Evolutionary conservation across 2,888 invertebrate species (phyloP).

Genomic region (Embidobia sp.): DNA sequence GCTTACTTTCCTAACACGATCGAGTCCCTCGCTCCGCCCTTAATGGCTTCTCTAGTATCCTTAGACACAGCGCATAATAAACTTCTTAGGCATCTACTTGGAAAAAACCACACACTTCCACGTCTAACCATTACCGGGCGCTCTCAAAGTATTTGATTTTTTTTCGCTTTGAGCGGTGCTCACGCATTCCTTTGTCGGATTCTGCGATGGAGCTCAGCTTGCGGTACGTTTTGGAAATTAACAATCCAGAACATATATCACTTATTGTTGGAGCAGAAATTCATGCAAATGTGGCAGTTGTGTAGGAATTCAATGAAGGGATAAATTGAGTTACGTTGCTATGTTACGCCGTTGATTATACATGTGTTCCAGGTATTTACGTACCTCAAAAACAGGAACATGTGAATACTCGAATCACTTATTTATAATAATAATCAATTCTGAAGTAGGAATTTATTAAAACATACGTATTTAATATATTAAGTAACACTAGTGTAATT

Average conservation of each 20-base stretch:
- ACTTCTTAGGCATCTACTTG: constrained; percentile 37
- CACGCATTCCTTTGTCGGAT: background rate
- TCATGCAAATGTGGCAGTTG: background rate
- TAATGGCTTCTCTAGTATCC: constrained; percentile 54
- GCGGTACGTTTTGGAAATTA: constrained; percentile 20
- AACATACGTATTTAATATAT: no score
- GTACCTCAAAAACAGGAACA: no score
- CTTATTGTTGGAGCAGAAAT: constrained; percentile 13
- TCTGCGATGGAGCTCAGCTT: background rate
- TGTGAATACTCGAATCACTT: no score
- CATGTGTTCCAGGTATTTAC: no score
- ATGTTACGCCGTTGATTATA: background rate
- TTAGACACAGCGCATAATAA: constrained; percentile 52
- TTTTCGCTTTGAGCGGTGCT: background rate
- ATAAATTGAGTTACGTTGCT: background rate
- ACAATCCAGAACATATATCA: constrained; percentile 22
- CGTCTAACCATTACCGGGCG: constrained; percentile 31
- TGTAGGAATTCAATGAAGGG: background rate
- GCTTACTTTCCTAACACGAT: constrained; percentile 55
- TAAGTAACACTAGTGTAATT: no score
- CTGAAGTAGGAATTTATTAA: no score
- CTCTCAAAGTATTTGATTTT: constrained; percentile 25
- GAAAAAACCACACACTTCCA: constrained; percentile 23
- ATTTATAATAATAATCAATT: no score
- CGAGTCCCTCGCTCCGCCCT: constrained; percentile 57